These are phyloP conservation scores for Todiramphus saurophagus DNA, from an alignment of 2,113 vertebrate genomes.

Conservation along the genomic window DNA sequence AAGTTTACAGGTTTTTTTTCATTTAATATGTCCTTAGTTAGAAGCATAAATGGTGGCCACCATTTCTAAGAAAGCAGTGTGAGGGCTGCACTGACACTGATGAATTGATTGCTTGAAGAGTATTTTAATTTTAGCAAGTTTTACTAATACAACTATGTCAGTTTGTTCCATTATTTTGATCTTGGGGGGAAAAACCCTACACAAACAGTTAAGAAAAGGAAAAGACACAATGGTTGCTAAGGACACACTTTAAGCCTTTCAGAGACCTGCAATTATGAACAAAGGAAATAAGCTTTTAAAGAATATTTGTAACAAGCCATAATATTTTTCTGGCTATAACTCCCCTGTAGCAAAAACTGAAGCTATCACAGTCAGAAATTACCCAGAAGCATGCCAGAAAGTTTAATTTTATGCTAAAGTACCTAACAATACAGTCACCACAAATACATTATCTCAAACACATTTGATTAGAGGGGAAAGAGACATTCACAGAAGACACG, in stretches of 20 bases:
- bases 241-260: not conserved
- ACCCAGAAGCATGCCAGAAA: not conserved
- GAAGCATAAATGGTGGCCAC: not conserved
- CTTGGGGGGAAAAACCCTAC: not conserved
- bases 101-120: not conserved
- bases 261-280: not conserved
- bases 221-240: not conserved
- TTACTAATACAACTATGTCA: not conserved
- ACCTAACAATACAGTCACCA: not conserved
- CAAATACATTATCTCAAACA: not conserved
- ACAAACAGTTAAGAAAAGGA: not conserved
- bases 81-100: not conserved
- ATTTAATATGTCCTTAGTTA: not conserved
- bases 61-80: not conserved
- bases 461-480: not conserved
- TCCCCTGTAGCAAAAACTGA: not conserved
- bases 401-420: not conserved
- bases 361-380: not conserved
- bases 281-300: not conserved
- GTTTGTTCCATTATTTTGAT: not conserved
- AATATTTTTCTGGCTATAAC: not conserved
- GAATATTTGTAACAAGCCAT: not conserved
- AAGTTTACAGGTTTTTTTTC: not conserved
- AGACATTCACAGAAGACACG: not conserved
- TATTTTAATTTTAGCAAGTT: not conserved